Base-by-base conservation (phyloP, 2,797 vertebrate genomes). In the Merluccius polli region DNA sequence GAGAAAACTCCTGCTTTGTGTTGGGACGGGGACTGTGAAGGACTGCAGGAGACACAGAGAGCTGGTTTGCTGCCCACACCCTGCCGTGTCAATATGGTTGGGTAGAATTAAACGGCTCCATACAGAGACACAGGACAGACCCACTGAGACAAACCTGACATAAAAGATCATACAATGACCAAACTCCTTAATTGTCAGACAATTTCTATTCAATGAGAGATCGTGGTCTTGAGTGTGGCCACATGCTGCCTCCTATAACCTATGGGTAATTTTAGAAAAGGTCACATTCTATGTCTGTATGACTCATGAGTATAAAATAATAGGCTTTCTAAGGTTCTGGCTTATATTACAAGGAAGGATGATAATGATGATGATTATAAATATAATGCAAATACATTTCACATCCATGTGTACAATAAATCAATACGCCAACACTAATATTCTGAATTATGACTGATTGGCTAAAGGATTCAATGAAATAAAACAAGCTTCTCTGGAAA, bases 51-150 rank as follows among this genome's bases (percentile, higher is more conserved):
- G 78, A 73, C 75, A 71, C 0, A 74, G 35, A 11, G 76, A 2
- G 81, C 78, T 73, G 65, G 72, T 72, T 83, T 74, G 79, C 79
- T 81, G 81, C 82, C 81, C 73, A 76, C 48, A 11, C 2, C 83
- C 91, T 72, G 81, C 82, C 7, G 84, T 76, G 87, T 81, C 89
- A 90, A 90, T 90, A 91, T 90, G 86, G 86, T 75, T 74, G 59
- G 38, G 3, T 12, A 15, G 73, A 86, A 89, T 88, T 83, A 87
- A 86, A 86, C 44, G 75, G 38, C 73, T 87, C 85, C 90, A 88
- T 78, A 84, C 41, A 81, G 87, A 87, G 88, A 84, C 71, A 75
- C 84, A 82, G 88, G 87, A 89, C 75, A 76, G 82, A 83, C 86
- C 77, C 84, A 81, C 79, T 59, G 72, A 81, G 81, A 83, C 77